Conservation (phyloP, 2,113 vertebrate genomes). For the Emydura subglobosa region DNA sequence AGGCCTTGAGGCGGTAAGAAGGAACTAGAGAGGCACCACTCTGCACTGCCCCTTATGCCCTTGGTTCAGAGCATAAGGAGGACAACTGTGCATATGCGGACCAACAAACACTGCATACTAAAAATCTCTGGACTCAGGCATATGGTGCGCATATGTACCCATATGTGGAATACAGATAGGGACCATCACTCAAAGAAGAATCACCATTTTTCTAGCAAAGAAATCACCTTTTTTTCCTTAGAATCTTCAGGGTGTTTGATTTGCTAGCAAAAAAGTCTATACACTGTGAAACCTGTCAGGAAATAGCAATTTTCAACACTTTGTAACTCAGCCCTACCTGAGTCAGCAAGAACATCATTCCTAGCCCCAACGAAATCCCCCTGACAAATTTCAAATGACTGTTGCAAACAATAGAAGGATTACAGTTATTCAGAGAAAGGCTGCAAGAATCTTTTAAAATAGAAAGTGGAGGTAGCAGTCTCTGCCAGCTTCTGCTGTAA, state of each 20-base stretch:
- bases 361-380: background rate
- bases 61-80: background rate
- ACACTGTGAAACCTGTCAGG: background rate
- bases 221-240: background rate
- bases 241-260: background rate
- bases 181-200: background rate
- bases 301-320: background rate
- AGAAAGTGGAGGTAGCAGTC: background rate
- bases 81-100: background rate
- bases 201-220: too few relatives aligned
- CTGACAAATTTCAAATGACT: background rate
- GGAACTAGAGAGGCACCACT: background rate
- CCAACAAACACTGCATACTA: background rate
- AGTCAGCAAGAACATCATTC: background rate
- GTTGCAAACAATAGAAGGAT: background rate
- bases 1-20: background rate
- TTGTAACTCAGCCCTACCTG: background rate
- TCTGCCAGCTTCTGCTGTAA: background rate
- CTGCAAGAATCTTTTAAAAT: background rate
- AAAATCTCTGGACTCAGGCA: background rate
- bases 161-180: background rate
- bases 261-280: background rate
- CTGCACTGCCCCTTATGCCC: background rate
- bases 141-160: background rate
- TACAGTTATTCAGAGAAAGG: background rate